phyloP scores from a whole-genome alignment of 1,140 invertebrate species.

The Parasteatoda tepidariorum region DNA sequence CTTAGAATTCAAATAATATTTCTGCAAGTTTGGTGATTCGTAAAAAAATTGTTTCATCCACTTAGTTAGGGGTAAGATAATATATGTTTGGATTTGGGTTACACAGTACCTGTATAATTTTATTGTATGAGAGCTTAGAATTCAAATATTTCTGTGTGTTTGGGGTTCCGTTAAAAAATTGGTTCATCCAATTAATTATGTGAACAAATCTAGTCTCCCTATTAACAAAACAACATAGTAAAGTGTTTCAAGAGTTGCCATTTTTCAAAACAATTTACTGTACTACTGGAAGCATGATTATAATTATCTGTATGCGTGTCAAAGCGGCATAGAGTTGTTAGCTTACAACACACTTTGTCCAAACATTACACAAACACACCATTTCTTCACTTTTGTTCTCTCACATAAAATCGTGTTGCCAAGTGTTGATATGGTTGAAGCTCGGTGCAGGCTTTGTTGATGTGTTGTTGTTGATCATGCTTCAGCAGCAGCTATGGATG shows the following conservation, averaged over 20 bases:
- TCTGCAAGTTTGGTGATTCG: too few relatives aligned
- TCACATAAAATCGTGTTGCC: neutral
- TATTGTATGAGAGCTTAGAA: too few relatives aligned
- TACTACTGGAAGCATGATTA: conserved; percentile 43
- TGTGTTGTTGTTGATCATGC: conserved; percentile 16
- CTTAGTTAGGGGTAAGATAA: too few relatives aligned
- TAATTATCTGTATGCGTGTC: conserved; percentile 26
- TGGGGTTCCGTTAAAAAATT: too few relatives aligned
- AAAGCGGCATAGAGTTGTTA: conserved; percentile 21
- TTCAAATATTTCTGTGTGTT: too few relatives aligned
- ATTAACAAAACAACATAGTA: too few relatives aligned
- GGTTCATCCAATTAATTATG: too few relatives aligned
- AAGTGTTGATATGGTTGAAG: conserved; percentile 45
- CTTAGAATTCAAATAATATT: too few relatives aligned
- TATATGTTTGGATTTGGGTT: too few relatives aligned
- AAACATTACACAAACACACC: neutral
- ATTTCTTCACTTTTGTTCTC: neutral
- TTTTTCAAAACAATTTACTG: neutral
- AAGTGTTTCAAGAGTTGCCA: conserved; percentile 13
- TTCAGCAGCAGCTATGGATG: conserved; percentile 43
- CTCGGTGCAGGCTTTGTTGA: conserved; percentile 27
- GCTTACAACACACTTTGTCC: neutral
- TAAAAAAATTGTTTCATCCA: too few relatives aligned
- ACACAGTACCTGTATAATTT: too few relatives aligned
- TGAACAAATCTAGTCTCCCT: too few relatives aligned